These are phyloP conservation scores for Dipodomys merriami DNA, from an alignment of 2,113 vertebrate species.

Conservation along the genomic window DNA sequence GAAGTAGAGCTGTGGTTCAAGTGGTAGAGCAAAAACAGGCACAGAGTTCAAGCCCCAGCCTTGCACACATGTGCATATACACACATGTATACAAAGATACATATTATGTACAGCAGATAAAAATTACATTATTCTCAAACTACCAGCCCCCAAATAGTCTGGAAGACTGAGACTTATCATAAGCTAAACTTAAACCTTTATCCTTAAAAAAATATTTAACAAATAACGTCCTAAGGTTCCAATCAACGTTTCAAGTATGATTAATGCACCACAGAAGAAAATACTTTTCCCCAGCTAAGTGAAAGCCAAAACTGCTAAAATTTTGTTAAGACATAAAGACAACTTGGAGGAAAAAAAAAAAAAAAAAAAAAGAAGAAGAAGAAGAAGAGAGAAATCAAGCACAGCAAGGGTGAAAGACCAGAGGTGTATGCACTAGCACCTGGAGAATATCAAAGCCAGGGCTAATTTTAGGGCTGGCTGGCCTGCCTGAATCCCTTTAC, in stretches of 20 bases:
- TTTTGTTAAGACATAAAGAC: background rate
- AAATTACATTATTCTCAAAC: constrained; percentile 16
- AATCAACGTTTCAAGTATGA: constrained; percentile 12
- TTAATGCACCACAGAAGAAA: constrained; percentile 19
- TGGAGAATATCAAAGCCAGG: constrained; percentile 23
- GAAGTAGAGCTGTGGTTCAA: background rate
- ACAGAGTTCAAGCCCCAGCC: too few relatives aligned
- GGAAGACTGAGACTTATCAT: background rate
- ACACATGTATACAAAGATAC: background rate
- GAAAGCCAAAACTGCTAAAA: constrained; percentile 31
- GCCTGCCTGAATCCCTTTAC: background rate
- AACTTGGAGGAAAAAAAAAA: background rate
- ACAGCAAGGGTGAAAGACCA: background rate
- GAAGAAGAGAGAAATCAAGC: background rate
- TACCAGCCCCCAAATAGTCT: background rate
- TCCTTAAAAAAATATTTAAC: constrained; percentile 38
- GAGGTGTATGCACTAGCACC: constrained; percentile 25
- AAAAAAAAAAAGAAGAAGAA: background rate
- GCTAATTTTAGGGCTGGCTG: constrained; percentile 33
- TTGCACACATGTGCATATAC: background rate
- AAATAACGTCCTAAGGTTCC: constrained; percentile 26
- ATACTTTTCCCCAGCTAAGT: background rate
- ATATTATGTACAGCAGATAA: background rate
- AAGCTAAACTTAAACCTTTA: background rate
- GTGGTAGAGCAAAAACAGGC: background rate